Base-by-base conservation (phyloP, 2,888 invertebrate species). In the Pristionchus entomophagus region DNA sequence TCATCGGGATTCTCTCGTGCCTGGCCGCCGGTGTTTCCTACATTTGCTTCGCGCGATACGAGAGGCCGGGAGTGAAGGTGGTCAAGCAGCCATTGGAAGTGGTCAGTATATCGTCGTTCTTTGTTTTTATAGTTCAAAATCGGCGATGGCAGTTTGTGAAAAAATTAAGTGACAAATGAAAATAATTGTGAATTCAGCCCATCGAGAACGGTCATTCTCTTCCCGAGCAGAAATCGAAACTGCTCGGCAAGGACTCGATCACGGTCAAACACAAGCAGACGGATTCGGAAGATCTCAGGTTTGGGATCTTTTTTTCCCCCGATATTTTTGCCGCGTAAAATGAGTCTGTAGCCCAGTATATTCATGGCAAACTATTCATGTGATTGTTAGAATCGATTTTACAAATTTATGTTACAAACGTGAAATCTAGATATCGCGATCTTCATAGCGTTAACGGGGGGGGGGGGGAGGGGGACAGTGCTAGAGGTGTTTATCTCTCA, bases 221-320 rank as follows among this genome's bases (percentile, higher is more conserved):
- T 3, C 35, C 65, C 19, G 38, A 69, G 38, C 69, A 69, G 3
- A n/a, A 73, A 32, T 12, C 22, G n/a, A 38, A 41, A 14, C 45
- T 73, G 2, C 73, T 73, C 0, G 26, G 10, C 22, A 41, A 12
- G 1, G 41, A 73, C 5, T 41, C 29, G n/a, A 12, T 14, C 5
- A 41, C 26, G 2, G 22, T n/a, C n/a, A 45, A 41, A 0, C 73
- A 73, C 73, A 45, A 73, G 14, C 41, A 22, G 14, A 45, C 73
- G 8, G 73, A 73, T 26, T 73, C 73, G 10, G 73, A 73, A 26
- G 73, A 73, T 41, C 73, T 73, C 73, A 38, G 73, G 73, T 73
- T 10, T 14, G 45, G 32, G 8, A 38, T 38, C 26, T 38, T 38
- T 29, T 38, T 22, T 17, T 35, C 2, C 26, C 26, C 22, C 38